These are phyloP conservation scores for Zootoca vivipara DNA, from an alignment of 2,113 vertebrate species.

Conservation along the genomic window DNA sequence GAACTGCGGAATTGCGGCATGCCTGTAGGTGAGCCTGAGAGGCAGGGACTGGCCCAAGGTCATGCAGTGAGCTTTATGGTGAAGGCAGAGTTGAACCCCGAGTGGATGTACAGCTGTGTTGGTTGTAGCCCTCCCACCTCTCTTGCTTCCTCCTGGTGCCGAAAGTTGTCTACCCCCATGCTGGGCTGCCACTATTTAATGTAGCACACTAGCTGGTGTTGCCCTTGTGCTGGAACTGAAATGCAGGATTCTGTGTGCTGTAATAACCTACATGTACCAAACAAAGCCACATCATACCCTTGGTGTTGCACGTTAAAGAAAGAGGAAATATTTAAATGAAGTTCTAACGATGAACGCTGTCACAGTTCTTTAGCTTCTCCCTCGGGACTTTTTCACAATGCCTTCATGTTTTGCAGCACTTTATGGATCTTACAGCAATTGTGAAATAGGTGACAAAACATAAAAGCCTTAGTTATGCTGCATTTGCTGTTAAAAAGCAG, in stretches of 20 bases:
- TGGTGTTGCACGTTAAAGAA: background rate
- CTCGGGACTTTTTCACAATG: background rate
- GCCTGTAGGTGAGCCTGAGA: too few species aligned
- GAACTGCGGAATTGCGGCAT: too few species aligned
- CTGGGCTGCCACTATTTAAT: background rate
- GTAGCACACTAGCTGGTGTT: background rate
- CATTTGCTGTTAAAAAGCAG: background rate
- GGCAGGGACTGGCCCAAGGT: too few species aligned
- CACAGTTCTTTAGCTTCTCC: background rate
- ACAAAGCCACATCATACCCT: background rate
- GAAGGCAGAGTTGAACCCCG: too few species aligned
- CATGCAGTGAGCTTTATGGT: too few species aligned
- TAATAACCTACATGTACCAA: background rate
- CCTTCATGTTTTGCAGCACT: background rate
- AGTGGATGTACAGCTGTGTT: background rate
- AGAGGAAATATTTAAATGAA: background rate
- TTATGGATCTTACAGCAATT: background rate
- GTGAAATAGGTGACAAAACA: background rate
- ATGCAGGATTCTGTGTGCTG: background rate
- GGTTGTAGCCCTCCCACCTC: too few species aligned
- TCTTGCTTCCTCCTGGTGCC: background rate
- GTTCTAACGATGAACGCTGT: background rate
- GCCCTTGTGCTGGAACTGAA: background rate
- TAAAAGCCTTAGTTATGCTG: background rate
- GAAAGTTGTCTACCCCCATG: background rate